A percentile compares a stretch with the other conserved stretches of the same genome.
phyloP scores from a whole-genome alignment of 2,113 vertebrate genomes.

The Oriolus oriolus region DNA sequence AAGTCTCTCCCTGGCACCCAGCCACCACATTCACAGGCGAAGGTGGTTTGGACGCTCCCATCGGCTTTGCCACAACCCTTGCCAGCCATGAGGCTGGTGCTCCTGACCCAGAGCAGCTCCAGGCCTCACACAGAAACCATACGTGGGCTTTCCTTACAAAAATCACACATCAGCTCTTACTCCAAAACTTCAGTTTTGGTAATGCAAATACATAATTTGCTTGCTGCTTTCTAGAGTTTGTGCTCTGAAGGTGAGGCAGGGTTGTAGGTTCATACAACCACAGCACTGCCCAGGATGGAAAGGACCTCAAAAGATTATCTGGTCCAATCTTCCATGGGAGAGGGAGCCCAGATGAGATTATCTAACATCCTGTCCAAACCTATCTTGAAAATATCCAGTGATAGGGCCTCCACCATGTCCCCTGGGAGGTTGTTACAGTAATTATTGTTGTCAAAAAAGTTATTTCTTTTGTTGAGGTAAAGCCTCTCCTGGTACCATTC shows the following conservation, averaged over 20 bases:
- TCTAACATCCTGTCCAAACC: not conserved
- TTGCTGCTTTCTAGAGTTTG: not conserved
- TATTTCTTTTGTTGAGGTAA: not conserved
- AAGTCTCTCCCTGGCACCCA: not conserved
- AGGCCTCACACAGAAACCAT: not conserved
- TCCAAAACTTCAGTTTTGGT: not conserved
- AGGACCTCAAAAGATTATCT: not conserved
- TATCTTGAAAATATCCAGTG: not conserved
- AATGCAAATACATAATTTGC: not conserved
- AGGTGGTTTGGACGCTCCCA: not conserved
- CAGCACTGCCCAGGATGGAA: not conserved
- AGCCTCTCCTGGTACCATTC: not conserved
- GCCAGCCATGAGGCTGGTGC: rapidly evolving
- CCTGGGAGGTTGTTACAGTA: not conserved
- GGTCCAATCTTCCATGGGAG: not conserved
- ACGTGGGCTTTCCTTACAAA: not conserved
- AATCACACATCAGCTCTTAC: not conserved
- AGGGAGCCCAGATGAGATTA: not conserved
- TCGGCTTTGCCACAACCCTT: not conserved
- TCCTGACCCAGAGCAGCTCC: not conserved
- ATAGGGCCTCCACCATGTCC: rapidly evolving
- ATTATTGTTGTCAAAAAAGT: not conserved
- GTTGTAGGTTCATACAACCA: not conserved
- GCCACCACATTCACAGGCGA: not conserved
- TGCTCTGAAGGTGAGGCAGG: not conserved